A percentile compares a stretch with the other conserved stretches of the same genome.
Conservation (phyloP, 2,113 vertebrate species). For the Macrotis lagotis region DNA sequence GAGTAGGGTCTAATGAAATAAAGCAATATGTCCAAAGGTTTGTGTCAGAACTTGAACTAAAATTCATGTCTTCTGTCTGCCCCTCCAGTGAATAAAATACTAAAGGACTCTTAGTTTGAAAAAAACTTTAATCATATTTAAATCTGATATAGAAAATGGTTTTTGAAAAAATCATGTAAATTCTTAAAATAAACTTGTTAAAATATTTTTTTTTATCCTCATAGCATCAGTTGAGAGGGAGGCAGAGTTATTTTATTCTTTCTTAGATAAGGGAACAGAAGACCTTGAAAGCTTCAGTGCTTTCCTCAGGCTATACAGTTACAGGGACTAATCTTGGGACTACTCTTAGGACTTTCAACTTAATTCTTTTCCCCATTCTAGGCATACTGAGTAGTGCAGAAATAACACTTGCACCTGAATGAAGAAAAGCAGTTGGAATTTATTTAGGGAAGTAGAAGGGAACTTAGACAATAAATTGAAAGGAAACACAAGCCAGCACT, state of each 20-base stretch:
- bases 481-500: rapidly evolving
- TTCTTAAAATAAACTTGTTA: neutral
- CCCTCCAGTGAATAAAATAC: neutral
- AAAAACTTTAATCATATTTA: neutral
- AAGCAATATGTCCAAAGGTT: neutral
- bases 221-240: neutral
- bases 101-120: neutral
- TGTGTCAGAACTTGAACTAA: neutral
- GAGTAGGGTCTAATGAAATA: neutral
- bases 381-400: neutral
- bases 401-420: neutral
- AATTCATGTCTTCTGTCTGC: neutral
- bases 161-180: neutral
- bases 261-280: neutral
- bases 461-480: constrained; percentile 18
- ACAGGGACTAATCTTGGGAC: neutral
- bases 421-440: neutral
- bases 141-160: neutral
- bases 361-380: neutral
- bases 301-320: neutral
- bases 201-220: neutral
- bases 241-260: neutral
- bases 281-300: neutral
- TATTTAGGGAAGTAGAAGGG: neutral
- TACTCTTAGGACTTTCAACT: neutral